Evolutionary conservation across 2,888 invertebrate species (phyloP), one percentile per base, ranked within the genome.

Genomic region (Thalpophila matura): DNA sequence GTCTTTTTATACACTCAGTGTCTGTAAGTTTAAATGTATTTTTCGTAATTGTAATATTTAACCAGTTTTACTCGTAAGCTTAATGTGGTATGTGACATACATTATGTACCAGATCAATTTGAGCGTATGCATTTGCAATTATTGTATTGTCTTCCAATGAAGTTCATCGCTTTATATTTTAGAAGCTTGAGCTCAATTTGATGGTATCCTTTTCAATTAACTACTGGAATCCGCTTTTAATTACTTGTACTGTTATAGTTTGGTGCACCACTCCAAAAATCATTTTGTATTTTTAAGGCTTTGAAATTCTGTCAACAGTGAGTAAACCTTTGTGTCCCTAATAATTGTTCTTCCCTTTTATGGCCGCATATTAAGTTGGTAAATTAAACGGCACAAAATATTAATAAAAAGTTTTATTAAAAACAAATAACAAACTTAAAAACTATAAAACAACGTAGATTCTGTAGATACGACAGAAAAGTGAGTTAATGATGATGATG

Each of bases 401-500:
- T n/a, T n/a, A n/a, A n/a, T n/a, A n/a, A 12, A 27, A 0, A 1
- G n/a, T 27, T 50, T 58, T 45, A 47, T 57, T 58, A 7, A 24
- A 37, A 45, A 31, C 1, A 29, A 66, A 33, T 6, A 31, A 42
- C 12, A 47, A 68, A 46, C 7, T 6, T 33, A 24, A 31, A 24
- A 51, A 12, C 6, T 38, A 14, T n/a, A 38, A 45, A 37, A 42
- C 4, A 46, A 31, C 7, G 2, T 9, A 37, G 7, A 27, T 7
- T 40, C 18, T 26, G 16, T 31, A 45, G 10, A 12, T 14, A 18
- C 12, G 55, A 37, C 9, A 37, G 0, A 26, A 14, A 18, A 2
- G 0, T 22, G 3, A 14, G 0, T 51, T 69, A 56, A 50, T 79
- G 54, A 46, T 72, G 63, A 54, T 75, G 74, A n/a, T n/a, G n/a